Evolutionary conservation across 1,140 invertebrate species (phyloP).

Genomic region (Amyelois transitella): DNA sequence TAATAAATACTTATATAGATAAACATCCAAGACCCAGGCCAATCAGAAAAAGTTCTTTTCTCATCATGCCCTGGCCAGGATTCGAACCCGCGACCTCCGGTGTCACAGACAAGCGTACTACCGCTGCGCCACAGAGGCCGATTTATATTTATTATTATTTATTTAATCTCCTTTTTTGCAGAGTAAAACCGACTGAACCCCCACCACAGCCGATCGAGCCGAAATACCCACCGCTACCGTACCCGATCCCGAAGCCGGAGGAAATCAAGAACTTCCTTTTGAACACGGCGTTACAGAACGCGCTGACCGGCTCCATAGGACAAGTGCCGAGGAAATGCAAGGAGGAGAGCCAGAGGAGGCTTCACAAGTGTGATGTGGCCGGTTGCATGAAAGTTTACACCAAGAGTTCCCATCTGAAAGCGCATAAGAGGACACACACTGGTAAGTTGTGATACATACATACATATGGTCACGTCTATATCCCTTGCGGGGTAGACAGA

Average conservation of each 20-base stretch:
- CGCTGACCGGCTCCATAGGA: slow-evolving; percentile 34
- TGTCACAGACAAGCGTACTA: too few species aligned
- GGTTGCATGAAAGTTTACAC: slow-evolving; percentile 98
- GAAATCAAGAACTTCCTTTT: slow-evolving; percentile 52
- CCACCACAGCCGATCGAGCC: slow-evolving; percentile 14
- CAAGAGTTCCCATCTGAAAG: slow-evolving; percentile 98
- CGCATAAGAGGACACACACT: slow-evolving; percentile 97
- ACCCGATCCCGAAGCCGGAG: slow-evolving; percentile 19
- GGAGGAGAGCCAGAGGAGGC: slow-evolving; percentile 32
- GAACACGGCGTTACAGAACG: slow-evolving; percentile 52
- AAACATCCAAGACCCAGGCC: too few species aligned
- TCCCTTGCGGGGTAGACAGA: too few species aligned
- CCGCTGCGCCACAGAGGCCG: too few species aligned
- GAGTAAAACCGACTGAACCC: slow-evolving; percentile 23
- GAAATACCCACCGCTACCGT: slow-evolving; percentile 33
- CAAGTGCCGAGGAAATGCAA: slow-evolving; percentile 13
- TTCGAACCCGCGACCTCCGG: too few species aligned
- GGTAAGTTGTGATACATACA: slow-evolving; percentile 79
- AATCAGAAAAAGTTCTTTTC: too few species aligned
- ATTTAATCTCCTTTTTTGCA: slow-evolving; percentile 18
- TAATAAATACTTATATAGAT: too few species aligned
- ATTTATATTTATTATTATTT: too few species aligned
- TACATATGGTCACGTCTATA: too few species aligned
- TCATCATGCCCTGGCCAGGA: too few species aligned
- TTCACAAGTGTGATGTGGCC: slow-evolving; percentile 96